phyloP scores from a whole-genome alignment of 2,797 vertebrate genomes.

The Rhincodon typus region DNA sequence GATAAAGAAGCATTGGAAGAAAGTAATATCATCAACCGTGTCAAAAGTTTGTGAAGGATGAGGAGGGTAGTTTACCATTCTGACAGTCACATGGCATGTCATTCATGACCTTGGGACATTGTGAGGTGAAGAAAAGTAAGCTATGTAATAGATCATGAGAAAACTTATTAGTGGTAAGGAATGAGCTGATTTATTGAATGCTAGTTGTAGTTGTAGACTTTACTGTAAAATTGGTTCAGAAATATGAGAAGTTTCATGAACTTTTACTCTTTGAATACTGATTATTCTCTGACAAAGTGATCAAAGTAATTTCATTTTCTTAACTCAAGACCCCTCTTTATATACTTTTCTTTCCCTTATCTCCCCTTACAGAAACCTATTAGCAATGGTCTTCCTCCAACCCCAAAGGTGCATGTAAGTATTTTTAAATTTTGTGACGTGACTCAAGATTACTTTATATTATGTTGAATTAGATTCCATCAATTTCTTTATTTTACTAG shows the following conservation, averaged over 20 bases:
- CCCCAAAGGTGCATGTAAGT: constrained; percentile 97
- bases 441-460: not conserved
- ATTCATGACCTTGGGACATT: not conserved
- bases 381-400: constrained; percentile 92
- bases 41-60: not conserved
- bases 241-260: not conserved
- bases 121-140: not conserved
- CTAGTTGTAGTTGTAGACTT: not conserved
- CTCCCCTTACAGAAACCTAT: constrained; percentile 73
- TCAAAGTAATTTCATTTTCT: not conserved
- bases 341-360: constrained; percentile 38
- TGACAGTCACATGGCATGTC: not conserved
- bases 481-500: not conserved
- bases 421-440: constrained; percentile 20
- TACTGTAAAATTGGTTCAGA: not conserved
- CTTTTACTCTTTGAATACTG: not conserved
- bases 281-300: no score
- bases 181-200: not conserved
- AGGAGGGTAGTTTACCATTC: not conserved
- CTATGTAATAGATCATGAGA: not conserved
- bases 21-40: not conserved
- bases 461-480: not conserved
- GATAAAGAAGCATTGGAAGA: not conserved
- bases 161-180: no score
- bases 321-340: not conserved